Conservation (phyloP, 2,797 vertebrate genomes). For the Hydrocynus forskahlii region DNA sequence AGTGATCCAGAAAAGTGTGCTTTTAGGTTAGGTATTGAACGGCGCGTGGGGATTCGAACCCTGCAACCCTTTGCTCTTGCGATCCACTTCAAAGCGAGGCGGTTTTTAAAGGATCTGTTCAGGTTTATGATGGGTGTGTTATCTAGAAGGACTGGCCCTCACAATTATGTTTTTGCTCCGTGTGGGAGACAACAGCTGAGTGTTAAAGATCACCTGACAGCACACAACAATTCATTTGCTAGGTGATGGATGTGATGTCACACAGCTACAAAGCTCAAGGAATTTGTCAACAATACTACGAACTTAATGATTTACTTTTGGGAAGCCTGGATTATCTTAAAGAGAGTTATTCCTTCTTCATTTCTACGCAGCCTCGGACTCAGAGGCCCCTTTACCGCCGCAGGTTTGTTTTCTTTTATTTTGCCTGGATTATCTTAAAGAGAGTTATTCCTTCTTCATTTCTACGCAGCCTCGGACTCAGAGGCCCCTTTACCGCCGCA, state of each 20-base stretch:
- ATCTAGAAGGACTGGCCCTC: constrained; percentile 2
- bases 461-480: no score
- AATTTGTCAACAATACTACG: background rate
- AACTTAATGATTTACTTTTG: constrained; percentile 14
- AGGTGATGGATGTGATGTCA: background rate
- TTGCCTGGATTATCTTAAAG: no score
- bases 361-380: no score
- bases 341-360: background rate
- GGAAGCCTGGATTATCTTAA: background rate
- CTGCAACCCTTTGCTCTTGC: constrained; percentile 9
- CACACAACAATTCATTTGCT: background rate
- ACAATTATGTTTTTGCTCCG: constrained; percentile 31
- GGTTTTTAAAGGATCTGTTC: constrained; percentile 26
- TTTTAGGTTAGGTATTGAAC: background rate
- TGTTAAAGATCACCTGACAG: constrained; percentile 31
- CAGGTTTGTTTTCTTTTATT: no score
- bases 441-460: no score
- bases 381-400: no score
- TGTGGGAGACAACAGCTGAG: background rate
- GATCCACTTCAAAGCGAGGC: constrained; percentile 29
- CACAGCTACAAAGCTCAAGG: background rate
- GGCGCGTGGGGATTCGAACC: background rate
- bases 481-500: no score
- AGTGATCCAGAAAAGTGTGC: background rate
- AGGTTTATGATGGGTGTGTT: constrained; percentile 9